Evolutionary conservation across 2,888 invertebrate species (phyloP), one percentile per base, ranked within the genome.

Genomic region (Hirtodrosophila cameraria): DNA sequence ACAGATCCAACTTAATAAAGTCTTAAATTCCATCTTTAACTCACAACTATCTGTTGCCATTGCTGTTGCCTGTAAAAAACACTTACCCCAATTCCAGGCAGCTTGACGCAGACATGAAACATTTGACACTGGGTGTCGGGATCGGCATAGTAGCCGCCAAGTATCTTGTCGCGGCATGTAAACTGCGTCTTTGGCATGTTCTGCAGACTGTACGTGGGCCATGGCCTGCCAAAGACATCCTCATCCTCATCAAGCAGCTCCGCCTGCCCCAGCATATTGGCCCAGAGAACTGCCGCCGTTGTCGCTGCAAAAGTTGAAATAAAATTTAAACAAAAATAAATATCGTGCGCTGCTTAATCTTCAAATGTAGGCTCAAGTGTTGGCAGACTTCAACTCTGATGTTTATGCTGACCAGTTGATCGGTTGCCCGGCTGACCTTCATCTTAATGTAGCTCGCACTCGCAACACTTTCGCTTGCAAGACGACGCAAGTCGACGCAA

Each of bases 81-180:
- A 91, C 92, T 92, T 91, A 93, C 92, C 84, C 94, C 94, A 41
- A 94, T 93, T 74, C 96, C 96, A 28, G 96, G 94, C 31, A 96
- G 95, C 87, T 95, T 94, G 69, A 96, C 96, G 90, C 97, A 97
- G 61, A 97, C 95, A 89, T 97, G 96, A 91, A 97, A 97, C 92
- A 96, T 96, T 89, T 96, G 96, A 91, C 97, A 97, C 88, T 95
- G 95, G 23, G 96, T 95, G 89, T 96, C 96, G 2, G 94, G 93
- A 91, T 97, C 96, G 28, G 96, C 96, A 90, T 97, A 97, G 91
- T 97, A 97, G 33, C 96, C 96, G 67, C 97, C 97, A 50, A 96
- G 93, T 87, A 96, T 96, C 90, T 96, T 96, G 76, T 94, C 95
- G 87, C 95, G 94, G 90, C 97, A 97, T 86, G 94, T 94, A 91